Percentiles rank a stretch among this genome's conserved stretches.
These are phyloP conservation scores for Tiliacea citrago DNA, from an alignment of 2,888 invertebrate genomes.

Conservation along the genomic window DNA sequence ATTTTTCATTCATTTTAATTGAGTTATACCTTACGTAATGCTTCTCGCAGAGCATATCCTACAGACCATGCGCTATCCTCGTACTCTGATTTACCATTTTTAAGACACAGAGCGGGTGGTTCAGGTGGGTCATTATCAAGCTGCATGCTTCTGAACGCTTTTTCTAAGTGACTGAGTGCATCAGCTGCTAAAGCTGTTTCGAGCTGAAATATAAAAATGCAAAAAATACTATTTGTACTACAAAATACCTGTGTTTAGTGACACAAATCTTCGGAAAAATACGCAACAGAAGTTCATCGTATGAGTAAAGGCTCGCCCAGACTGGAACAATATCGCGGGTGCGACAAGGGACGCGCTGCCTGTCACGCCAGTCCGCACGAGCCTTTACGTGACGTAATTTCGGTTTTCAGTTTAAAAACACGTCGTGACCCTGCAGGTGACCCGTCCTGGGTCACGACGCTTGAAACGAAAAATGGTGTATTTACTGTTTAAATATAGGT, in stretches of 20 bases:
- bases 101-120: slow-evolving; percentile 92
- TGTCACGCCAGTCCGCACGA: too few relatives aligned
- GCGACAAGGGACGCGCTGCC: too few relatives aligned
- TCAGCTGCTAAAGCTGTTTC: slow-evolving; percentile 84
- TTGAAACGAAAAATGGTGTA: not conserved
- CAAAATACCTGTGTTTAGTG: not conserved
- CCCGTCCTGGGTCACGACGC: not conserved
- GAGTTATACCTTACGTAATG: slow-evolving; percentile 72
- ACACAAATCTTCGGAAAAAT: too few relatives aligned
- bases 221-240: not conserved
- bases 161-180: slow-evolving; percentile 83
- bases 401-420: not conserved
- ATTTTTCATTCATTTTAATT: not conserved
- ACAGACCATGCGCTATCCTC: slow-evolving; percentile 76
- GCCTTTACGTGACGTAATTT: not conserved
- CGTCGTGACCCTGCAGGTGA: not conserved
- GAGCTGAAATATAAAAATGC: slow-evolving; percentile 67
- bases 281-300: not conserved
- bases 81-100: slow-evolving; percentile 90
- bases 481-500: too few relatives aligned
- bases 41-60: slow-evolving; percentile 75
- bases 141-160: slow-evolving; percentile 77
- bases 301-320: too few relatives aligned
- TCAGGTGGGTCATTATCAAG: slow-evolving; percentile 79
- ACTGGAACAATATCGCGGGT: too few relatives aligned